Evolutionary conservation across 2,113 vertebrate species (phyloP).

Genomic region (Ictalurus furcatus): DNA sequence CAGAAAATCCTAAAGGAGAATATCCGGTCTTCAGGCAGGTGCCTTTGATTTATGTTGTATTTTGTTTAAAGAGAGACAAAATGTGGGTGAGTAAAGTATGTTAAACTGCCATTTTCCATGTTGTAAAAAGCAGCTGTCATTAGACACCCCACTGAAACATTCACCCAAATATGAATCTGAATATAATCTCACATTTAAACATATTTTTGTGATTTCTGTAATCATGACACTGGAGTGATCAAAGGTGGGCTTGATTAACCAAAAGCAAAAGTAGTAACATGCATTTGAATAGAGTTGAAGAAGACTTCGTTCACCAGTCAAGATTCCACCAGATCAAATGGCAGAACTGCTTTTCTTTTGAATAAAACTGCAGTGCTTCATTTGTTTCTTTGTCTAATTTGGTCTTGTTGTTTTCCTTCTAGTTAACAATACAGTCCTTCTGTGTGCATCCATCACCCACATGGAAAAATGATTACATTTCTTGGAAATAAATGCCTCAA

Average conservation of each 20-base stretch:
- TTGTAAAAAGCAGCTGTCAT: not conserved
- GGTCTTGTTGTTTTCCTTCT: not conserved
- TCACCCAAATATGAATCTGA: not conserved
- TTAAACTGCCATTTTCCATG: not conserved
- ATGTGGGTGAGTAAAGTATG: not conserved
- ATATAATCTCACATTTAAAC: not conserved
- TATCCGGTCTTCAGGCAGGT: no score
- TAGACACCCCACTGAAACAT: not conserved
- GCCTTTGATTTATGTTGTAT: no score
- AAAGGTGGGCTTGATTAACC: not conserved
- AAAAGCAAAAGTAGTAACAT: not conserved
- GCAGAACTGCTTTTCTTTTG: not conserved
- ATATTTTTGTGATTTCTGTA: not conserved
- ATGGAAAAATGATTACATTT: not conserved
- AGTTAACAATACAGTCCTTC: not conserved
- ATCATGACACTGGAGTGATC: not conserved
- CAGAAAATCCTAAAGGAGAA: no score
- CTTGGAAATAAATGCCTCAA: not conserved
- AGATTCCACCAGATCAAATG: not conserved
- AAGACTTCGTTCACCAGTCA: not conserved
- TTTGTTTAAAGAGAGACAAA: not conserved
- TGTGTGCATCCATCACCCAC: not conserved
- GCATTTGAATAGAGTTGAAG: not conserved
- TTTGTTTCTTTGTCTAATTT: not conserved
- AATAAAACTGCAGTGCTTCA: not conserved